phyloP scores from a whole-genome alignment of 2,888 invertebrate species.

The Mechanitis mazaeus region DNA sequence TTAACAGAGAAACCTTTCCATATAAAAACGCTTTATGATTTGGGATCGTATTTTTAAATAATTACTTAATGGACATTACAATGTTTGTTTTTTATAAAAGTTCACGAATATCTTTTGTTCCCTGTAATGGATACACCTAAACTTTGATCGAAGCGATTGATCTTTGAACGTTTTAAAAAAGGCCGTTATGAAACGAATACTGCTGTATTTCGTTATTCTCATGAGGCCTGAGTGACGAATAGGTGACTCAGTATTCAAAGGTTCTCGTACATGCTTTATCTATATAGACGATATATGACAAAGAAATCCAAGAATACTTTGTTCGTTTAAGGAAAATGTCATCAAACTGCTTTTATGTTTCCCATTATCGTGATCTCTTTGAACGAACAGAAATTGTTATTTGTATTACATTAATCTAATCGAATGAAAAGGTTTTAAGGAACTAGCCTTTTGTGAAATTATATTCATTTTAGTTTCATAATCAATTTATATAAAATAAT shows the following conservation, averaged over 20 bases:
- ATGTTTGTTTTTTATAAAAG: no score
- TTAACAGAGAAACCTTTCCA: no score
- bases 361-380: not conserved
- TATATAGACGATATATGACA: not conserved
- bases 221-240: not conserved
- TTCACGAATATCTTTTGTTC: no score
- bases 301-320: constrained; percentile 5
- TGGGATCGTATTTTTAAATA: no score
- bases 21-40: no score
- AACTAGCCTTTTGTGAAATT: no score
- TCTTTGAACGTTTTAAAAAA: not conserved
- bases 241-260: not conserved
- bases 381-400: not conserved
- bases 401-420: not conserved
- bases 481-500: no score
- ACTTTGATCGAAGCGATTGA: not conserved
- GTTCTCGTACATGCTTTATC: not conserved
- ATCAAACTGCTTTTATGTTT: constrained; percentile 1
- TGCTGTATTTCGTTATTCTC: not conserved
- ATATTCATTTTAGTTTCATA: no score
- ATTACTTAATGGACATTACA: no score
- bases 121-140: no score
- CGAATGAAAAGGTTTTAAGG: no score
- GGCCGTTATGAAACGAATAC: not conserved
- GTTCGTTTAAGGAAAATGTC: constrained; percentile 3